Base-by-base conservation (phyloP, 2,888 invertebrate genomes). In the Nymphalis urticae region DNA sequence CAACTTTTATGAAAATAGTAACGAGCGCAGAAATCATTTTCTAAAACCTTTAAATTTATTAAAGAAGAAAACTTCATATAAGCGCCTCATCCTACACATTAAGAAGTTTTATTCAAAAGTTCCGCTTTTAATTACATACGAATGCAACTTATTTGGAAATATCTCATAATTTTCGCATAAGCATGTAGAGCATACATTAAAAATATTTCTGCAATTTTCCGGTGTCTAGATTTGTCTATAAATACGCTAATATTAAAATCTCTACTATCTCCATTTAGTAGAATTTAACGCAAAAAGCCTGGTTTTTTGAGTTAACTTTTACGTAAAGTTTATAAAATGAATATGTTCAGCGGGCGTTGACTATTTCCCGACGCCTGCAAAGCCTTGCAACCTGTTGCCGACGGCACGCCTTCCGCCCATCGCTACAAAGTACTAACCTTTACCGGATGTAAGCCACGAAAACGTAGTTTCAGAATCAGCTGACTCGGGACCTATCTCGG, bases 361-460 rank as follows among this genome's bases (percentile, higher is more conserved):
- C 69, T 53, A 73, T 68, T 75, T 69, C 72, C 78, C 80, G 77
- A 80, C 80, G 77, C 80, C 80, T 81, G 80, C 72, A 79, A 81
- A 81, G 79, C 75, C 76, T 79, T 76, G 80, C 90, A 88, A 92
- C 92, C 92, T 92, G 92, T 92, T 92, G 92, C 90, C 88, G 87
- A 70, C 87, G 90, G 90, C 81, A 86, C 92, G 92, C 92, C 92
- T 92, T 90, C 88, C 92, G 92, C 92, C 91, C 91, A 87, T 90
- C 86, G 80, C 75, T 78, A 77, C 77, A 51, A 80, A 42, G 74
- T 78, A 76, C 78, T 56, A 70, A 65, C 67, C 69, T 71, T 76
- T 75, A 75, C 74, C 73, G 74, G 71, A 51, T 58, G 61, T 50
- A 65, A 65, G 64, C 62, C 56, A 56, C 58, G 36, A 42, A n/a